Evolutionary conservation across 1,140 invertebrate genomes (phyloP).

Genomic region (Wasmannia auropunctata): DNA sequence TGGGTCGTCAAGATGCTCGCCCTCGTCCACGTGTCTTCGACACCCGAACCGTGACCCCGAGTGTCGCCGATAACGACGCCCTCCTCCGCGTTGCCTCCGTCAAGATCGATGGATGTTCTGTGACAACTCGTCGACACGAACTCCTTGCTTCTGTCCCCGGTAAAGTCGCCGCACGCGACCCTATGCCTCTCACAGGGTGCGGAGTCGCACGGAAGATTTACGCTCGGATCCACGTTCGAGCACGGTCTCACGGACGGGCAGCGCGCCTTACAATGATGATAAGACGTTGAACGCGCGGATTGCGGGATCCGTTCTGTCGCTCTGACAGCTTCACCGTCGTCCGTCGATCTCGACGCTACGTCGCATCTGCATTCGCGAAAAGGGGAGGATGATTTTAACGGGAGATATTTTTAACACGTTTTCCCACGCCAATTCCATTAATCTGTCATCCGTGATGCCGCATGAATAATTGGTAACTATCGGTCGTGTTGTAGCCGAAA

Average conservation of each 20-base stretch:
- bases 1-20: background rate
- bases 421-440: background rate
- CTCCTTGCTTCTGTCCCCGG: slow-evolving; percentile 44
- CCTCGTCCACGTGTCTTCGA: slow-evolving; percentile 36
- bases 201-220: slow-evolving; percentile 48
- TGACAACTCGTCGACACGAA: slow-evolving; percentile 9
- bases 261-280: background rate
- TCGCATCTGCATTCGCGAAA: slow-evolving; percentile 27
- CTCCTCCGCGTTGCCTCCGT: slow-evolving; percentile 9
- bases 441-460: background rate
- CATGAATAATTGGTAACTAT: background rate
- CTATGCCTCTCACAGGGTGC: slow-evolving; percentile 6
- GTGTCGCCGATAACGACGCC: background rate
- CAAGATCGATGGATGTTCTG: slow-evolving; percentile 27
- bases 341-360: background rate
- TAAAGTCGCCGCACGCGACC: slow-evolving; percentile 30
- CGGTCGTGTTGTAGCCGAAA: too few relatives aligned
- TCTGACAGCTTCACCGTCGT: slow-evolving; percentile 2
- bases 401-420: background rate
- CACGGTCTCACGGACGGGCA: background rate
- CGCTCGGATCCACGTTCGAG: slow-evolving; percentile 41
- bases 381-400: background rate
- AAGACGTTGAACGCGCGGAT: background rate
- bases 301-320: slow-evolving; percentile 20
- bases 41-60: background rate